Conservation (phyloP, 2,797 vertebrate species). For the Bufotes viridis region DNA sequence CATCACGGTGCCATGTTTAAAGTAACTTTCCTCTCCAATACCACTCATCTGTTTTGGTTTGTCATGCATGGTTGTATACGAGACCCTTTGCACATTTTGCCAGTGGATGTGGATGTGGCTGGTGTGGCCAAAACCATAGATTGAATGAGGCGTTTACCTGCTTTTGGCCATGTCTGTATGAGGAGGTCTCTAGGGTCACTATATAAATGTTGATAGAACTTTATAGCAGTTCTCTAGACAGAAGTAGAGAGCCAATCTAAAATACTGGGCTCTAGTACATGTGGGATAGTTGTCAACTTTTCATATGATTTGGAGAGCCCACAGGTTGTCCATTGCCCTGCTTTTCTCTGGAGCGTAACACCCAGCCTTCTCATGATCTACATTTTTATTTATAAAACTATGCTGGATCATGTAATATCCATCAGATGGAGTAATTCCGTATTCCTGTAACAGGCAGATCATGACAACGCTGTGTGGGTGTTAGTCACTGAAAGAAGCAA, state of each 20-base stretch:
- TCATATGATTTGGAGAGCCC: too few species aligned
- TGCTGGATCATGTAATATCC: neutral
- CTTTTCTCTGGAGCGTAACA: too few species aligned
- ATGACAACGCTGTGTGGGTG: neutral
- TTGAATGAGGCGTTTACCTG: neutral
- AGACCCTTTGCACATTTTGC: neutral
- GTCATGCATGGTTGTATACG: neutral
- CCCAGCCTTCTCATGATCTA: neutral
- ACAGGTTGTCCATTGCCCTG: too few species aligned
- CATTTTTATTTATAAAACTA: neutral
- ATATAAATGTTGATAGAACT: neutral
- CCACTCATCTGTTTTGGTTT: neutral
- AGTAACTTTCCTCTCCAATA: neutral
- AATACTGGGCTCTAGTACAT: neutral
- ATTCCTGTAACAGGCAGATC: neutral
- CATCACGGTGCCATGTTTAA: neutral
- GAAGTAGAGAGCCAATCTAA: too few species aligned
- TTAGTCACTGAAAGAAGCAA: neutral
- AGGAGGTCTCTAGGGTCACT: neutral
- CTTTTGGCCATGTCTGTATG: neutral
- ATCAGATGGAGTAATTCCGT: neutral
- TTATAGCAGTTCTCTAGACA: too few species aligned
- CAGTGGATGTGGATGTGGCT: neutral
- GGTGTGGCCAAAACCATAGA: neutral
- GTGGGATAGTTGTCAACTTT: too few species aligned